Evolutionary conservation across 2,797 vertebrate genomes (phyloP), one percentile per base, ranked within the genome.

Genomic region (Ptychadena robeensis): DNA sequence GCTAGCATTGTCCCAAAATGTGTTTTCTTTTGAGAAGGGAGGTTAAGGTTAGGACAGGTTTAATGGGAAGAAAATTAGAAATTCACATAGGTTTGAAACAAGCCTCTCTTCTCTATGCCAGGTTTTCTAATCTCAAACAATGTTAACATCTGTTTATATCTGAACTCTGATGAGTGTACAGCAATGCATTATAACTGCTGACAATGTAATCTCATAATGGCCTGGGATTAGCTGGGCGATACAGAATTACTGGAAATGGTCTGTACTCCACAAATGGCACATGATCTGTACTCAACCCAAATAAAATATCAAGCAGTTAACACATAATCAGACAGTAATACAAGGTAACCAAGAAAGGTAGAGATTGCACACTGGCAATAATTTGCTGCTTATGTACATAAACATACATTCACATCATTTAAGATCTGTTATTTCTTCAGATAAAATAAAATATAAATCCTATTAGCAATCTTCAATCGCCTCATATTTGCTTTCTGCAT

Each of bases 151-250:
- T 32, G 63, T 65, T 65, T 65, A 30, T 65, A 30, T 31, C 28
- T 31, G 63, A 32, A 32, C 63, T 32, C 9, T 30, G 28, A 65
- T 15, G 28, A 7, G 28, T 32, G 65, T 32, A 9, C 31, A 6
- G 31, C 25, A 34, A 67, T 34, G 34, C 32, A 67, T 65, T 65
- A 32, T 67, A 34, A 7, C 32, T 67, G 31, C 65, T 67, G 65
- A 67, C 65, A 67, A 67, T 35, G 65, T 34, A 34, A 67, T n/a
- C 32, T 67, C 31, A 35, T 67, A 67, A 67, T 67, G 32, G 31
- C 65, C 15, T n/a, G 65, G 65, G 32, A 67, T 67, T 34, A 67
- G 32, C 65, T 35, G 32, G 65, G 32, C 65, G 25, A 35, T 67
- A 35, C 63, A 31, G 40, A 65, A 65, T 67, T 22, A 67, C 65